Conservation (phyloP, 2,113 vertebrate species). For the Naja naja region DNA sequence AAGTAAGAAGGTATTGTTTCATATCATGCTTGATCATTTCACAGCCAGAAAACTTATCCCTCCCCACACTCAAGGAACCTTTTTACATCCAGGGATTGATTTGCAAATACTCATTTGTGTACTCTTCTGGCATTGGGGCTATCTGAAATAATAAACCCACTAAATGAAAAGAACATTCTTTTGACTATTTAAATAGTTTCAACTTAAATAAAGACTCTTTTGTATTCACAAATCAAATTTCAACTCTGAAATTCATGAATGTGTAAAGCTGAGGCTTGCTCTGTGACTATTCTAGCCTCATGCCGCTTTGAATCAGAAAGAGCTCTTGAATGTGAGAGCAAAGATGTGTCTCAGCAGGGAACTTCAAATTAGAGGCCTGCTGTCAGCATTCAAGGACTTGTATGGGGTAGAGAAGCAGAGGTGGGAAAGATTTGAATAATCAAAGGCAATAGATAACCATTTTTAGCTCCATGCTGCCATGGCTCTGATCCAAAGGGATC, state of each 20-base stretch:
- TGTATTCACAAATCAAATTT: neutral
- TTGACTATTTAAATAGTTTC: neutral
- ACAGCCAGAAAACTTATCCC: neutral
- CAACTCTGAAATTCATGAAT: neutral
- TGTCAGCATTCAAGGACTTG: neutral
- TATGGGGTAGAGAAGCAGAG: neutral
- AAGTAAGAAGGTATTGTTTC: neutral
- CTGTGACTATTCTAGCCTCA: neutral
- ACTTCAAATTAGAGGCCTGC: neutral
- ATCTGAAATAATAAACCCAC: neutral
- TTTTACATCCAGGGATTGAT: neutral
- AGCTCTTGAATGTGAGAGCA: slow-evolving; percentile 5
- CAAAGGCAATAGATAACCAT: neutral
- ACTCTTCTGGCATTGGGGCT: neutral
- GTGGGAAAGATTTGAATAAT: neutral
- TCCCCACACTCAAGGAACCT: neutral
- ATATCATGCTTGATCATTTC: neutral
- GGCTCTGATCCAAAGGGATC: neutral
- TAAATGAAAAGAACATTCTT: neutral
- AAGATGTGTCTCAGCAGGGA: slow-evolving; percentile 15
- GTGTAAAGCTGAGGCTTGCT: neutral
- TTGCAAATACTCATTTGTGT: neutral
- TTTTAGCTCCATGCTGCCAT: neutral
- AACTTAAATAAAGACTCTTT: neutral
- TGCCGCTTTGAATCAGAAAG: slow-evolving; percentile 12